Base-by-base conservation (phyloP, 2,797 vertebrate genomes). In the Sebastes elongatus region DNA sequence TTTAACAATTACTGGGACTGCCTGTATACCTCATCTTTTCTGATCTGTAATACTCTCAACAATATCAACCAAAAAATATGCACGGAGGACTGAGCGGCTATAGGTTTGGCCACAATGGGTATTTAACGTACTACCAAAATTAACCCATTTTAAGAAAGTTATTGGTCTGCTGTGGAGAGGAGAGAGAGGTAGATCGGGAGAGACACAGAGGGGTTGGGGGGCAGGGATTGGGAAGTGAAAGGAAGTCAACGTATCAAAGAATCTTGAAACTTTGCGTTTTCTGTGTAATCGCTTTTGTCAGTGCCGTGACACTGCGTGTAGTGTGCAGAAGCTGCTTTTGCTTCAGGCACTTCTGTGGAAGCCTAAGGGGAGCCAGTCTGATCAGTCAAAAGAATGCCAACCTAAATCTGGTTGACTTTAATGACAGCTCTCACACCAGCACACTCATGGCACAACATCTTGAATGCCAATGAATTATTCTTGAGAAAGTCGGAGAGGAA, bases 261-360 rank as follows among this genome's bases (percentile, higher is more conserved):
- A 73, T 86, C 72, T 82, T 56, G 64, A 89, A 88, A 90, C 73
- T 83, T 86, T 79, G 62, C 18, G 1, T 79, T 85, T 85, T 85
- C n/a, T 67, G 52, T 80, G 63, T 85, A 87, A 90, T 82, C 49
- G 69, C 59, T 81, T 87, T 74, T 91, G 85, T 89, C 88, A 68
- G 88, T 75, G 74, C 73, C 6, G 74, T 87, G 92, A 89, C 84
- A 85, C 80, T 6, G 49, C 7, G 10, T 4, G 20, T 53, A 53
- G 70, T 64, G 72, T 82, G 73, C 71, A 81, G 70, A 80, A 59
- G 85, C 78, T 71, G 56, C 56, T 90, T 81, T 90, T 76, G 90
- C 93, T 93, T 69, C 69, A 86, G 91, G 94, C 92, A 32, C 71
- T 85, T 89, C 66, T 81, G 87, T 74, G 78, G 85, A 82, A 72